A percentile compares a stretch with the other conserved stretches of the same genome.
These are phyloP conservation scores for Aythya baeri DNA, from an alignment of 2,113 vertebrate species.

Conservation along the genomic window DNA sequence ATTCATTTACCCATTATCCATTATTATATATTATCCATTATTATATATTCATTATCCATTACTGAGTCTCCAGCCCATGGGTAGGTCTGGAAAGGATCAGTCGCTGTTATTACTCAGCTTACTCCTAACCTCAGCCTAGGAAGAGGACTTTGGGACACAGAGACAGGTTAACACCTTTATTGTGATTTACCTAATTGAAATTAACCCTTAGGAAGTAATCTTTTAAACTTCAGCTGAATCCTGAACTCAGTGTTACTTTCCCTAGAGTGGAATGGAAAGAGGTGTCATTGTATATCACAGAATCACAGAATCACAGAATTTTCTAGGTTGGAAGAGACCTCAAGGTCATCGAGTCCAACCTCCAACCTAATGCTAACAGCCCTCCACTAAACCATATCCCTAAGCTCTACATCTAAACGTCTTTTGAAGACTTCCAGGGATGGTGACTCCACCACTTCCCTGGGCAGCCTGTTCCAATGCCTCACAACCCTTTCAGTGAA, in stretches of 20 bases:
- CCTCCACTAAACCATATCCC: too few species aligned
- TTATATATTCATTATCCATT: neutral
- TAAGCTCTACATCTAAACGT: too few species aligned
- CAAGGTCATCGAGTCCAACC: too few species aligned
- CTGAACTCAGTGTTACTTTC: neutral
- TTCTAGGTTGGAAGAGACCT: too few species aligned
- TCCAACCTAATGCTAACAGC: too few species aligned
- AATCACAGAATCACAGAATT: too few species aligned
- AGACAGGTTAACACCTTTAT: neutral
- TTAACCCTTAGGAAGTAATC: neutral
- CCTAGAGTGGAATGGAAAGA: neutral
- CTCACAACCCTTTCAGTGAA: too few species aligned
- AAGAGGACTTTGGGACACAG: neutral
- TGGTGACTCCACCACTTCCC: too few species aligned
- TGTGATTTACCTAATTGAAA: neutral
- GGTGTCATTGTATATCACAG: neutral
- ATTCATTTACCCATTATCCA: slow-evolving; percentile 10
- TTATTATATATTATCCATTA: neutral
- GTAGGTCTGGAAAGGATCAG: neutral
- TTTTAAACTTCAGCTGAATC: neutral
- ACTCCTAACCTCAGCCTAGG: neutral
- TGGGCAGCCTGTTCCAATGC: too few species aligned
- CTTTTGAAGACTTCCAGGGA: too few species aligned
- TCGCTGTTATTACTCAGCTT: neutral
- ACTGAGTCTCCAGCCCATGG: neutral